phyloP scores from a whole-genome alignment of 37 sponge, comb jelly and placozoan genomes.

The Axinella damicornis region DNA sequence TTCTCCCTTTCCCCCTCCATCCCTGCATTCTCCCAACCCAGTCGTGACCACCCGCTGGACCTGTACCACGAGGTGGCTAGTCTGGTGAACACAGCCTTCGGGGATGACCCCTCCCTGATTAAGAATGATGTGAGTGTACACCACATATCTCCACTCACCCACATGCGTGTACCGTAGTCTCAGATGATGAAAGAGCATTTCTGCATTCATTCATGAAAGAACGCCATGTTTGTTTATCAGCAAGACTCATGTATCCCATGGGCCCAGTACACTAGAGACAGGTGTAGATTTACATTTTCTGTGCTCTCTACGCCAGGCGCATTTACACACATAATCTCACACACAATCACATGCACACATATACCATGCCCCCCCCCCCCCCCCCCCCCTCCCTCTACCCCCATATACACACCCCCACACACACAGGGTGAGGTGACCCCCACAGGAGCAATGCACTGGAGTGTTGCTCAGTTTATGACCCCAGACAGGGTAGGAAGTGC shows the following conservation, averaged over 20 bases:
- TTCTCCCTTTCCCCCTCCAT: neutral
- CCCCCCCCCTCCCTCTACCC: neutral
- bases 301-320: too few relatives aligned
- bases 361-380: neutral
- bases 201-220: too few relatives aligned
- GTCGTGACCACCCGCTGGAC: neutral
- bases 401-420: too few relatives aligned
- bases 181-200: too few relatives aligned
- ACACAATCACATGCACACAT: neutral
- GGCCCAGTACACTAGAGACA: too few relatives aligned
- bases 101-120: neutral
- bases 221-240: too few relatives aligned
- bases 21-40: neutral
- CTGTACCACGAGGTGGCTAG: slow-evolving; percentile 52
- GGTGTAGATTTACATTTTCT: too few relatives aligned
- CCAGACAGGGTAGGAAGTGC: neutral
- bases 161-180: too few relatives aligned
- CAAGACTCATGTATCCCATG: too few relatives aligned
- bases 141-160: too few relatives aligned
- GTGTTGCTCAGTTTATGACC: slow-evolving; percentile 27
- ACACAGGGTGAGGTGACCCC: slow-evolving; percentile 23
- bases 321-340: slow-evolving; percentile 13
- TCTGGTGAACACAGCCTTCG: slow-evolving; percentile 56
- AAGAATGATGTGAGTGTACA: too few relatives aligned
- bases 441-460: slow-evolving; percentile 30